Evolutionary conservation across 2,113 vertebrate genomes (phyloP).

Genomic region (Ellobius talpinus): DNA sequence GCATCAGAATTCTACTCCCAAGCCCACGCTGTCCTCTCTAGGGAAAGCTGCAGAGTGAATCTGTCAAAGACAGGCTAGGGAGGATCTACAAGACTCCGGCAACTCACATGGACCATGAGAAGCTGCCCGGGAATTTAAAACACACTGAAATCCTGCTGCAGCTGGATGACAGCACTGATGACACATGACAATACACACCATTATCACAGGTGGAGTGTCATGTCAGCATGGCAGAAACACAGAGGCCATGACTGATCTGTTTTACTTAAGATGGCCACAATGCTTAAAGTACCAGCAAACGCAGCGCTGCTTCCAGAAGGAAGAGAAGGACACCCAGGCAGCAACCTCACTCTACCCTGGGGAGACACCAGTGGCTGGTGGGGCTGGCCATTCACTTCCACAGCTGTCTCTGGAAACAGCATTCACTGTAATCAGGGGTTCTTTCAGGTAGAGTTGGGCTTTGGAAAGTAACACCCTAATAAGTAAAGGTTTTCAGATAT

Average conservation of each 20-base stretch:
- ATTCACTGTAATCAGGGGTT: background rate
- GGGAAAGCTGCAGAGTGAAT: background rate
- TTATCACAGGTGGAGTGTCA: background rate
- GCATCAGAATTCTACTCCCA: background rate
- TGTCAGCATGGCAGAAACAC: background rate
- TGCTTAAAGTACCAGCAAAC: background rate
- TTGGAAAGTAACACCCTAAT: background rate
- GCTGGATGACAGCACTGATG: background rate
- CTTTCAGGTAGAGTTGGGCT: background rate
- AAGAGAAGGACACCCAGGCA: background rate
- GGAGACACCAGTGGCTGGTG: background rate
- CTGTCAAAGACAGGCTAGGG: slow-evolving; percentile 1
- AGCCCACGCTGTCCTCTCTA: background rate
- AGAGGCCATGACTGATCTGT: background rate
- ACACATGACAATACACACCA: background rate
- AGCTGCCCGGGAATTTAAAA: slow-evolving; percentile 19
- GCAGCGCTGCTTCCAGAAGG: background rate
- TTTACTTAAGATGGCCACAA: background rate
- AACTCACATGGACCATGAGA: slow-evolving; percentile 17
- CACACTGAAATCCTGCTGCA: background rate
- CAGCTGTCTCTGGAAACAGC: background rate
- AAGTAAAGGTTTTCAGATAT: background rate
- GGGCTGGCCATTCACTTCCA: background rate
- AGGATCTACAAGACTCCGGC: background rate
- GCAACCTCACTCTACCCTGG: background rate